These are phyloP conservation scores for Pachydiplax longipennis DNA, from an alignment of 2,888 invertebrate species.

Conservation along the genomic window DNA sequence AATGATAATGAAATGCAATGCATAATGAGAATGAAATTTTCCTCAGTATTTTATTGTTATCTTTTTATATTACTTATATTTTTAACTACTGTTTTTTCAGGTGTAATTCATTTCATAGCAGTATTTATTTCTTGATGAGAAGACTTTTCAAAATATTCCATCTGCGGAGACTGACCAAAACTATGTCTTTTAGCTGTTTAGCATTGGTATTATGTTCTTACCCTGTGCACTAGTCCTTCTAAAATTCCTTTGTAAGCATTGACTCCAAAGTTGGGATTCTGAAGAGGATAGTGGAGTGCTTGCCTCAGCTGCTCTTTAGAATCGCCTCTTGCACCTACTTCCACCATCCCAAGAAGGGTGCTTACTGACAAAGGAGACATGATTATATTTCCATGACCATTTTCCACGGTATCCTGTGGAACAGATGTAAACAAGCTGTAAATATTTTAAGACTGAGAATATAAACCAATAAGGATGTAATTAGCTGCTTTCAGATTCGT, in stretches of 20 bases:
- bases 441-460: background rate
- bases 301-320: slow-evolving; percentile 58
- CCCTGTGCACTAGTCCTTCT: slow-evolving; percentile 45
- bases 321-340: slow-evolving; percentile 61
- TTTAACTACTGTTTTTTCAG: no score
- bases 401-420: slow-evolving; percentile 32
- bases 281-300: slow-evolving; percentile 56
- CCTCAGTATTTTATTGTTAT: no score
- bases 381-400: slow-evolving; percentile 57
- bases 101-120: no score
- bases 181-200: no score
- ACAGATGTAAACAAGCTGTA: background rate
- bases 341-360: slow-evolving; percentile 61
- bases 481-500: no score
- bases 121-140: no score
- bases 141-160: no score
- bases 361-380: slow-evolving; percentile 63
- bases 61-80: no score
- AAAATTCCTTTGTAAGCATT: slow-evolving; percentile 52
- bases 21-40: no score
- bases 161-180: no score
- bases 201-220: background rate
- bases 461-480: background rate
- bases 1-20: no score
- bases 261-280: slow-evolving; percentile 55